These are phyloP conservation scores for Armadillidium nasatum DNA, from an alignment of 1,140 invertebrate species.

Conservation along the genomic window DNA sequence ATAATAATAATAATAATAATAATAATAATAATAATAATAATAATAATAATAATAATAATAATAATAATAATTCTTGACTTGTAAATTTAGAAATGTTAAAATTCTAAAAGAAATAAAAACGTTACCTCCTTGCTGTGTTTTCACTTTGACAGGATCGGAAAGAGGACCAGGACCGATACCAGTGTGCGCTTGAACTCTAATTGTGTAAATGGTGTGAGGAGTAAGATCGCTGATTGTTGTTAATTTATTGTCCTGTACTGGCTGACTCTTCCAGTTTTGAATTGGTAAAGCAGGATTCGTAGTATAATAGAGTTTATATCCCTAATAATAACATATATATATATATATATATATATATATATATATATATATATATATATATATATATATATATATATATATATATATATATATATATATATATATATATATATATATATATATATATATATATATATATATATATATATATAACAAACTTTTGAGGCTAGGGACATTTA, in stretches of 20 bases:
- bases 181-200: slow-evolving; percentile 83
- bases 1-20: too few species aligned
- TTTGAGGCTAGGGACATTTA: too few species aligned
- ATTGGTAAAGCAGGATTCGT: slow-evolving; percentile 77
- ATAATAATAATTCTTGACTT: too few species aligned
- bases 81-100: neutral
- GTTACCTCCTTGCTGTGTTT: slow-evolving; percentile 84
- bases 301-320: slow-evolving; percentile 96
- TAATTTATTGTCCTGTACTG: slow-evolving; percentile 85
- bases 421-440: neutral
- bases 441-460: too few species aligned
- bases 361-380: neutral
- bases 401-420: neutral
- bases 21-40: too few species aligned
- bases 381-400: neutral
- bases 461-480: too few species aligned
- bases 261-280: slow-evolving; percentile 84
- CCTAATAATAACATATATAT: slow-evolving; percentile 56
- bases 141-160: slow-evolving; percentile 86
- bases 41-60: too few species aligned
- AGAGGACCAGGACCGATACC: slow-evolving; percentile 85
- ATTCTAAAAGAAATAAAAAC: neutral
- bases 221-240: slow-evolving; percentile 87
- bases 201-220: slow-evolving; percentile 84
- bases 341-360: neutral